Base-by-base conservation (phyloP, 64 coral and sea anemone species). In the Astreopora myriophthalma region DNA sequence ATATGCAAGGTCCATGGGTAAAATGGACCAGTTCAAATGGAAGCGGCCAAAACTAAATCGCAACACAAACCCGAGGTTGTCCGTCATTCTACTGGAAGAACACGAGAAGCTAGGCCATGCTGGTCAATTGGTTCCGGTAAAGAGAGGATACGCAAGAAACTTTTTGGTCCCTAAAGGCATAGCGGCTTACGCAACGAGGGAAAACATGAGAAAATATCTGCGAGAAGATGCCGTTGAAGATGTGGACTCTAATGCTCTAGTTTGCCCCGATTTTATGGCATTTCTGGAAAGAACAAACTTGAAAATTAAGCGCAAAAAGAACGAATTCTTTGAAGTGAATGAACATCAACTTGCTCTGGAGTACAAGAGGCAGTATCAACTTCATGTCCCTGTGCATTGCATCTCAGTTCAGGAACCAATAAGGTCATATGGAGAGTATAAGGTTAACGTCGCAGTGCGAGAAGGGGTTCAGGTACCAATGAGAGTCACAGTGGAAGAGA, bases 1-100 rank as follows among this genome's bases (percentile, higher is more conserved):
- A 27, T 97, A 73, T 87, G 67, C 80, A 55, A 80, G 95, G 25
- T 79, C 95, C 22, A 97, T 97, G 95, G 95, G 86, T n/a, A 97
- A 97, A 94, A 92, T 92, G 94, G 94, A 96, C 63, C 94, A 96
- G 35, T 96, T 96, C 20, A 96, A 96, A 46, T 96, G 94, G 94
- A 96, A 96, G 71, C 70, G 70, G 10, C 70, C 70, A 1, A 83
- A 83, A 83, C 32, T 33, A 6, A 60, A 39, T 31, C 95, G 91
- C 4, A 69, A 86, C 39, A 93, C 87, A 58, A 92, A 86, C 32
- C 93, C 75, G 5, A 96, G 89, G 74, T 78, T 97, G 11, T 69
- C 80, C 0, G 82, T 96, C 27, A 93, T 96, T 48, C 84, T 96
- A 34, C 86, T 61, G 27, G 91, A 96, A n/a, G 46, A 63, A 20